Evolutionary conservation across 2,797 vertebrate species (phyloP), one percentile per base, ranked within the genome.

Genomic region (Cichlasoma orientale): DNA sequence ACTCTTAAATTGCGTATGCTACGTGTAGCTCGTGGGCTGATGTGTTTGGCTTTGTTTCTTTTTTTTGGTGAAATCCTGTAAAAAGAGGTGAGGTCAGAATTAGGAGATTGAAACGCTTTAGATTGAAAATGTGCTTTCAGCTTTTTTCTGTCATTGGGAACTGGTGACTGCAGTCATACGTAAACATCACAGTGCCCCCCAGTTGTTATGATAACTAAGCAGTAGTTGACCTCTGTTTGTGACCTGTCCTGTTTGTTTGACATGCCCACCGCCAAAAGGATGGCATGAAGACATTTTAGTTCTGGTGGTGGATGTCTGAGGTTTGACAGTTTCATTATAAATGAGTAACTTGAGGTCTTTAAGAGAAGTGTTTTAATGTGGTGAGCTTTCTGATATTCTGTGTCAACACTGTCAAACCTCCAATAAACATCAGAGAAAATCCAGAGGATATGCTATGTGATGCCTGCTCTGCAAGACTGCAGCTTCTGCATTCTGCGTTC

Each of bases 401-500:
- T 77, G 57, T 80, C 57, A 58, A 38, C 19, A 29, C 79, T 82
- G 77, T 90, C 85, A 84, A 78, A 78, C 50, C 71, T 82, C 56
- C 57, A 72, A 47, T 41, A 57, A 85, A 78, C 47, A 29, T 68
- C 18, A 50, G 56, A 77, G 72, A 80, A n/a, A 57, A 74, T 68
- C 47, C 70, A 78, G 57, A 81, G 56, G 59, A 84, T 72, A 57
- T 74, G 78, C 74, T 75, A 18, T 73, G 41, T 52, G 54, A 79
- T 63, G 82, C 74, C 79, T 87, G 85, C 84, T 85, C 81, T 81
- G 68, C 70, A 74, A 79, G 59, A 77, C 18, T 83, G 79, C 74
- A 78, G 33, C 71, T 75, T 75, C 21, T 4, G 54, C 69, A 68
- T 79, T 74, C 2, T 69, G 38, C 69, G 31, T 74, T 56, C 18